These are phyloP conservation scores for Pseudochirops corinnae DNA, from an alignment of 2,797 vertebrate genomes.

Conservation along the genomic window DNA sequence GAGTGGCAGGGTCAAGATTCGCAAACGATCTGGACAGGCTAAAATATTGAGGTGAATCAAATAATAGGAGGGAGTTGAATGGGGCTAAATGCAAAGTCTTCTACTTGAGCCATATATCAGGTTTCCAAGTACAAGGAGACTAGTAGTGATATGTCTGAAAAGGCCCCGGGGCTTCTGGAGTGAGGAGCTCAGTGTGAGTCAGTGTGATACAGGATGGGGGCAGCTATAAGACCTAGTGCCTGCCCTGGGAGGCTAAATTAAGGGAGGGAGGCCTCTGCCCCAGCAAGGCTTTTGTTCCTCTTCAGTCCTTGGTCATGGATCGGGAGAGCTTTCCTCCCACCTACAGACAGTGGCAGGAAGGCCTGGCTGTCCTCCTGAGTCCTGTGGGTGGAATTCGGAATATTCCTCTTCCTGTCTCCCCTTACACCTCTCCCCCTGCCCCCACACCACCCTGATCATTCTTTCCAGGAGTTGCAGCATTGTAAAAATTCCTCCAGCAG, in stretches of 20 bases:
- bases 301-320: neutral
- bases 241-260: neutral
- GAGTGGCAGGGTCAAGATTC: neutral
- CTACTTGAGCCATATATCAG: neutral
- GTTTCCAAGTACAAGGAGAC: neutral
- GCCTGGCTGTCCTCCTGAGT: neutral
- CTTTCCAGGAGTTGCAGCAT: slow-evolving; percentile 10
- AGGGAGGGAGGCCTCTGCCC: neutral
- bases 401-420: neutral
- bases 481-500: neutral
- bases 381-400: neutral
- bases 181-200: neutral
- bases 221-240: neutral
- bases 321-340: neutral
- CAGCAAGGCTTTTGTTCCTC: neutral
- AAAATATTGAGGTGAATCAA: neutral
- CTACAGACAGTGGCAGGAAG: neutral
- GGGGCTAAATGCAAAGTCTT: neutral
- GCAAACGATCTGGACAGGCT: neutral
- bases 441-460: neutral
- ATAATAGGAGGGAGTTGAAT: neutral
- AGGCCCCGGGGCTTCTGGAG: neutral
- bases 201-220: neutral
- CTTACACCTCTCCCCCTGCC: neutral
- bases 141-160: neutral